Evolutionary conservation across 2,888 invertebrate genomes (phyloP), one percentile per base, ranked within the genome.

Genomic region (Anorthoa munda): DNA sequence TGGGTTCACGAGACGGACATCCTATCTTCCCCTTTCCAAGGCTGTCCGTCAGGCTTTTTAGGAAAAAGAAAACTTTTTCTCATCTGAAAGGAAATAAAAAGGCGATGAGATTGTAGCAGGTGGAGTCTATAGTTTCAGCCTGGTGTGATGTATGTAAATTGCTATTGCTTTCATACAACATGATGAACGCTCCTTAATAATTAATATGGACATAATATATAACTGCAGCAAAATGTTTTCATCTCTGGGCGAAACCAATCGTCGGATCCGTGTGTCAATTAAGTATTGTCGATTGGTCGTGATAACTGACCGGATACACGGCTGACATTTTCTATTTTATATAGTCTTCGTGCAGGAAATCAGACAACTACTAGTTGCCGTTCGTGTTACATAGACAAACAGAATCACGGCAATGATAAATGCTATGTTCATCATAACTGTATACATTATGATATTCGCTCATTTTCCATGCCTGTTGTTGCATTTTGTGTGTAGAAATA

Each of bases 321-420:
- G 60, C 31, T 61, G 64, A 72, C 70, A 69, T 83, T 86, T 84
- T 78, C 72, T 70, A 75, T 85, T 82, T 81, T 64, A 78, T 75
- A 71, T 69, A 74, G 56, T 53, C 72, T 81, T 82, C 86, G 83
- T 87, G 87, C 86, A 82, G 85, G 78, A 85, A 87, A 86, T 82
- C 72, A 76, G 71, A 78, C 75, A 61, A 82, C 75, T 82, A 50
- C 45, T 66, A 72, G 55, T 69, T 72, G 61, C 21, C 31, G 55
- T 79, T 80, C 69, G 79, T 83, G 74, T 70, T 61, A 50, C 11
- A 39, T 56, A 64, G 46, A 60, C 45, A 67, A 60, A 53, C 39
- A 70, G 61, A 75, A 26, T 50, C 66, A 59, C 23, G 13, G 26
- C 58, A 21, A 26, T 77, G 59, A 66, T 73, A 65, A 65, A 60